Percentiles rank a stretch among this genome's conserved stretches.
Evolutionary conservation across 2,797 vertebrate genomes (phyloP).

Genomic region (Schizopygopsis pylzovi): DNA sequence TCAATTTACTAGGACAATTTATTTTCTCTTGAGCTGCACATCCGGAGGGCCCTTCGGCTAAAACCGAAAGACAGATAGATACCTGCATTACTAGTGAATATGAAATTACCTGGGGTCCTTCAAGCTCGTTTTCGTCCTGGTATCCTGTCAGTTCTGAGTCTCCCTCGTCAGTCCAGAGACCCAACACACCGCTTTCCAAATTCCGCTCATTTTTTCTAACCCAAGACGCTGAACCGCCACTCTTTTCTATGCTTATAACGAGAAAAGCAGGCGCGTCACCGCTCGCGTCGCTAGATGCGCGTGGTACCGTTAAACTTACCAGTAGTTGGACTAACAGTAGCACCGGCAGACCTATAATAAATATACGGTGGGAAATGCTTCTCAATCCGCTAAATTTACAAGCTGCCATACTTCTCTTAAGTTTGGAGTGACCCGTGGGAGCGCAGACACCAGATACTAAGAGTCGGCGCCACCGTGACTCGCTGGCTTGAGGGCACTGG

Average conservation of each 20-base stretch:
- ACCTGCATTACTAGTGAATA: not conserved
- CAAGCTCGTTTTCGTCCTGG: constrained; percentile 53
- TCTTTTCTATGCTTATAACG: constrained; percentile 52
- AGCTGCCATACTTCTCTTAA: constrained; percentile 47
- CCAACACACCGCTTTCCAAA: constrained; percentile 10
- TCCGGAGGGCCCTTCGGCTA: not conserved
- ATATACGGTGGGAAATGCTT: constrained; percentile 4
- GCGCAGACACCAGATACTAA: constrained; percentile 10
- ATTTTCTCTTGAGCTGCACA: not conserved
- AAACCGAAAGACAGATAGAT: too few relatives aligned
- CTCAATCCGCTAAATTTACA: constrained; percentile 31
- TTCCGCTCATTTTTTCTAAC: not conserved
- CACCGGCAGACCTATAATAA: constrained; percentile 40
- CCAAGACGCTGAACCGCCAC: constrained; percentile 9
- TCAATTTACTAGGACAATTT: not conserved
- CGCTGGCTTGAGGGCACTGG: constrained; percentile 48
- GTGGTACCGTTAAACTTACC: constrained; percentile 44
- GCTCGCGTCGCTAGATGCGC: not conserved
- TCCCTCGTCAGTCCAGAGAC: constrained; percentile 25
- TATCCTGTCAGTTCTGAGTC: constrained; percentile 37
- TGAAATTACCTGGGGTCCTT: constrained; percentile 49
- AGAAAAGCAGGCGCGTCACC: constrained; percentile 43
- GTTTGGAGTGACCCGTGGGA: constrained; percentile 32
- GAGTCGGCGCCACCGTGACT: constrained; percentile 33
- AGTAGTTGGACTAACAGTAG: constrained; percentile 54